A percentile compares a stretch with the other conserved stretches of the same genome.
phyloP scores from a whole-genome alignment of 2,797 vertebrate species.

The Thalassophryne amazonica region DNA sequence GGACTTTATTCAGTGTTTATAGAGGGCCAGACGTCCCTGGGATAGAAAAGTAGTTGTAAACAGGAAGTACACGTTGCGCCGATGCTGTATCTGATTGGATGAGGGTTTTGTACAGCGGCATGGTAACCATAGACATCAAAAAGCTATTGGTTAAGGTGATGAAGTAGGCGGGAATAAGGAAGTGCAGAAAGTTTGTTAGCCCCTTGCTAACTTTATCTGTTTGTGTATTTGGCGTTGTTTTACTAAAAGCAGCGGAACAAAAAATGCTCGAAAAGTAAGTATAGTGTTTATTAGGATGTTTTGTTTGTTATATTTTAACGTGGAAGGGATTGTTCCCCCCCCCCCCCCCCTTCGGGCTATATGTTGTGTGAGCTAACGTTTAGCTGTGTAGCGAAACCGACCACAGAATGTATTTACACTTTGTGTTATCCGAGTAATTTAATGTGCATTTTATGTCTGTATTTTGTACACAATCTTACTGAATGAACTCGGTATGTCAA shows the following conservation, averaged over 20 bases:
- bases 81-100: conserved; percentile 44
- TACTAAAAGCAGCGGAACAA: not conserved
- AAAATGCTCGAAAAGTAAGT: conserved; percentile 27
- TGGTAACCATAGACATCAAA: conserved; percentile 28
- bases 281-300: no score
- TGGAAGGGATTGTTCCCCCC: no score
- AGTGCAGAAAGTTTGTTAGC: conserved; percentile 68
- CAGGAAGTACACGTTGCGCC: conserved; percentile 9
- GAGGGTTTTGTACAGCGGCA: conserved; percentile 1
- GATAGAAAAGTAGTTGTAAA: no score
- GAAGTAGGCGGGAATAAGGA: conserved; percentile 35
- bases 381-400: conserved; percentile 1
- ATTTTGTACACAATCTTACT: no score
- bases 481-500: no score
- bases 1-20: no score
- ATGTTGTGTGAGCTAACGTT: conserved; percentile 34
- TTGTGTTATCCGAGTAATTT: no score
- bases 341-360: conserved; percentile 33
- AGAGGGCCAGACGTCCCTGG: no score
- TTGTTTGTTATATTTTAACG: no score
- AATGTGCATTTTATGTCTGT: no score
- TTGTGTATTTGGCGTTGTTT: conserved; percentile 14
- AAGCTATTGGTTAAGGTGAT: conserved; percentile 25
- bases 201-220: conserved; percentile 37
- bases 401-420: not conserved